phyloP scores from a whole-genome alignment of 1,140 invertebrate genomes.

The Tigriopus japonicus region DNA sequence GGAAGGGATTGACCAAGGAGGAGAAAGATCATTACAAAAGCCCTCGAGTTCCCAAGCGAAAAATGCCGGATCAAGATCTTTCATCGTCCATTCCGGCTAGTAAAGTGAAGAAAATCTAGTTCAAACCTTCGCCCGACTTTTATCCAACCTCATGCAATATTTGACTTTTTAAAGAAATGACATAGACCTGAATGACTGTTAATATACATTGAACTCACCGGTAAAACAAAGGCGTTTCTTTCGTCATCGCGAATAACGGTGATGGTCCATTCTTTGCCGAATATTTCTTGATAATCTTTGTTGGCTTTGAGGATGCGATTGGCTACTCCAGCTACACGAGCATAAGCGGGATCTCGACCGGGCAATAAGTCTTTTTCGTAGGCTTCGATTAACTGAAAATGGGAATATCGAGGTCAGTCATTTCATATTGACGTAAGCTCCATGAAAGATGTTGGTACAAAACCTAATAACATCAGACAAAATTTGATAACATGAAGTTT shows the following conservation, averaged over 20 bases:
- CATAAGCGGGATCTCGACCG: not conserved
- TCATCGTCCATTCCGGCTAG: too few relatives aligned
- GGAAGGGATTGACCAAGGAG: not conserved
- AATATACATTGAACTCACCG: not conserved
- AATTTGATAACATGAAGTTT: too few relatives aligned
- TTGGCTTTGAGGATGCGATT: not conserved
- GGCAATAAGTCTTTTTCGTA: not conserved
- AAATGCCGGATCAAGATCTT: too few relatives aligned
- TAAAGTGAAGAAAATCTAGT: not conserved
- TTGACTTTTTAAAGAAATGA: too few relatives aligned
- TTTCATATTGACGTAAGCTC: too few relatives aligned
- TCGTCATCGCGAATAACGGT: not conserved
- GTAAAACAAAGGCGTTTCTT: slow-evolving; percentile 4
- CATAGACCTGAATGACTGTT: not conserved
- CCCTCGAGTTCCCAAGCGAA: not conserved
- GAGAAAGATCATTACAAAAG: not conserved
- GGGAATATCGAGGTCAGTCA: too few relatives aligned
- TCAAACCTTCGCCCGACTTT: not conserved
- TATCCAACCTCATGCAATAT: too few relatives aligned
- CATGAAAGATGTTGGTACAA: too few relatives aligned
- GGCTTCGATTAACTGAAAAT: not conserved
- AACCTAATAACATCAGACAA: too few relatives aligned
- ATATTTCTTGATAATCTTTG: not conserved
- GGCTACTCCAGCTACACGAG: not conserved
- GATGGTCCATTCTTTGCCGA: not conserved